A percentile compares a stretch with the other conserved stretches of the same genome.
Conservation (phyloP, 2,113 vertebrate genomes). For the Peromyscus leucopus region DNA sequence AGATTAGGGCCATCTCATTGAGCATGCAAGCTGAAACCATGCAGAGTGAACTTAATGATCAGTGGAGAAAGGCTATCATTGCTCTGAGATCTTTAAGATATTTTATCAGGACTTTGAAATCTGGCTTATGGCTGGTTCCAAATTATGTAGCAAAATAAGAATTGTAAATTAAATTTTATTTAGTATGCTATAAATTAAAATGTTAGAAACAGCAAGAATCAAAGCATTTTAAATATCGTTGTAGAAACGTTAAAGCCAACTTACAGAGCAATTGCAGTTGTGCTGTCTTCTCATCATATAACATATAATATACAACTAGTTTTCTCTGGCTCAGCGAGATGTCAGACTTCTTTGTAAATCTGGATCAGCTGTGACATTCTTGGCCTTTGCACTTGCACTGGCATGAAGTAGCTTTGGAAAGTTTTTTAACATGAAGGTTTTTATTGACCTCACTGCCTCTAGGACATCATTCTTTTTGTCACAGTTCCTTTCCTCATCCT, state of each 20-base stretch:
- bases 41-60: background rate
- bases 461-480: background rate
- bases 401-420: background rate
- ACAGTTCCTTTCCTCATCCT: background rate
- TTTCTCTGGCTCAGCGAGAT: background rate
- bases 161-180: background rate
- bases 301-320: background rate
- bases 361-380: background rate
- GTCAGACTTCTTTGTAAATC: background rate
- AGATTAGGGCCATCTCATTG: background rate
- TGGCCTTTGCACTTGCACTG: background rate
- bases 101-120: slow-evolving; percentile 9
- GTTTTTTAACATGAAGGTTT: background rate
- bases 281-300: background rate
- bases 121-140: background rate
- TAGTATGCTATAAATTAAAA: slow-evolving; percentile 9
- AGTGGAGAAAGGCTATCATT: background rate
- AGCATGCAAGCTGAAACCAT: background rate
- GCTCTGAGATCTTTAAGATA: background rate
- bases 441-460: background rate
- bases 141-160: background rate
- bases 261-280: background rate
- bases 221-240: background rate
- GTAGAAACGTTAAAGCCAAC: slow-evolving; percentile 35
- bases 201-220: slow-evolving; percentile 18